phyloP scores from a whole-genome alignment of 2,113 vertebrate genomes.

The Bufo bufo region DNA sequence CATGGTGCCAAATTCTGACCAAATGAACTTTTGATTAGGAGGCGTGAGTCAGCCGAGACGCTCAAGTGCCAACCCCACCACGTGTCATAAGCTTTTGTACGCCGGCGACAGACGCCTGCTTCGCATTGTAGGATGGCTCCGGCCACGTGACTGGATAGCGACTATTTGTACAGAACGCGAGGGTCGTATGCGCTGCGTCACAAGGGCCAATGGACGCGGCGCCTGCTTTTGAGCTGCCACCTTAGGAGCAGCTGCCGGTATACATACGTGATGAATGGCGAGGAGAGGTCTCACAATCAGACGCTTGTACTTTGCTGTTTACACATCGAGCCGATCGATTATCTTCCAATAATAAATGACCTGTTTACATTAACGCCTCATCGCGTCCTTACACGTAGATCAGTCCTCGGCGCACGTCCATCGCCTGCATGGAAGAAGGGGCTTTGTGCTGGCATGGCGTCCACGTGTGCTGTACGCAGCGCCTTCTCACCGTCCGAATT shows the following conservation, averaged over 20 bases:
- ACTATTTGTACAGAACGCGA: background rate
- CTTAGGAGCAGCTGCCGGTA: background rate
- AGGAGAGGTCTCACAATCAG: background rate
- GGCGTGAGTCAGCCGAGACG: background rate
- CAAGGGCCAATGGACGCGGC: background rate
- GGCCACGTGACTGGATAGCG: background rate
- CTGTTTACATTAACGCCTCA: slow-evolving; percentile 33
- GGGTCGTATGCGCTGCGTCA: too few species aligned
- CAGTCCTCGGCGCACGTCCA: too few species aligned
- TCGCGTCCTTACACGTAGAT: background rate
- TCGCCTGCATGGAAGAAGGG: too few species aligned
- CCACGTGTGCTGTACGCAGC: too few species aligned
- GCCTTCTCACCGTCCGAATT: too few species aligned
- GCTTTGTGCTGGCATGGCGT: too few species aligned
- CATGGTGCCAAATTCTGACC: slow-evolving; percentile 17
- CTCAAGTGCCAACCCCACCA: background rate
- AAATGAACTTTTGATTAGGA: slow-evolving; percentile 8
- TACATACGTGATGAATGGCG: background rate
- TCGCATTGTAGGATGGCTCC: background rate
- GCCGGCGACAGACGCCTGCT: background rate
- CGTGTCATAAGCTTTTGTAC: background rate
- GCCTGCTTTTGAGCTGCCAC: background rate
- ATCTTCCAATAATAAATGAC: slow-evolving; percentile 5
- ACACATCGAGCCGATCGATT: background rate
- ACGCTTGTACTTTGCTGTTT: slow-evolving; percentile 18